Evolutionary conservation across 2,797 vertebrate species (phyloP).

Genomic region (Acipenser oxyrinchus): DNA sequence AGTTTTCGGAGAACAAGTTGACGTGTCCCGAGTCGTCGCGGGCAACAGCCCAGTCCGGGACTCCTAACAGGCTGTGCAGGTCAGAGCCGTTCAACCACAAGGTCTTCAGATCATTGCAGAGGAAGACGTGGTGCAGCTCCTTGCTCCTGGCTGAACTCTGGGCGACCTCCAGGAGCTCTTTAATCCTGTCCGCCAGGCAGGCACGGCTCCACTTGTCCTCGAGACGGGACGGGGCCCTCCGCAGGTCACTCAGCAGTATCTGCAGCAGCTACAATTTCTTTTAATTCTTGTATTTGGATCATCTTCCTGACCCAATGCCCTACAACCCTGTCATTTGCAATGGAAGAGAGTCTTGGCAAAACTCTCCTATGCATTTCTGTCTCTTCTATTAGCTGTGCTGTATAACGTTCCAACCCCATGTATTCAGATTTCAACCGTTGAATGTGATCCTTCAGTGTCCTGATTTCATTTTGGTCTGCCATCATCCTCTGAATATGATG

Average conservation of each 20-base stretch:
- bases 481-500: no score
- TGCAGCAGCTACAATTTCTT: background rate
- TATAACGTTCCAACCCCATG: no score
- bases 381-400: no score
- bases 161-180: background rate
- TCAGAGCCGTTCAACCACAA: background rate
- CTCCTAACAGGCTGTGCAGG: slow-evolving; percentile 1
- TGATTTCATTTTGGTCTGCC: no score
- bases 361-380: no score
- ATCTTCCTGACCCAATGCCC: no score
- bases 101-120: background rate
- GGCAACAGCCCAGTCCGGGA: background rate
- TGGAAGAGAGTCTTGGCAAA: no score
- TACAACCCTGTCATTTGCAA: no score
- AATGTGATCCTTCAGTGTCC: no score
- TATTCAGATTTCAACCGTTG: no score
- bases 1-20: background rate
- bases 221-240: no score
- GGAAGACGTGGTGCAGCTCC: background rate
- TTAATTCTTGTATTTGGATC: no score
- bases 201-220: background rate
- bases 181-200: background rate
- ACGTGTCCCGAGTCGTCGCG: background rate
- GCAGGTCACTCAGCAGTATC: background rate
- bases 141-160: background rate